Conservation (phyloP, 2,113 vertebrate genomes). For the Albula goreensis region DNA sequence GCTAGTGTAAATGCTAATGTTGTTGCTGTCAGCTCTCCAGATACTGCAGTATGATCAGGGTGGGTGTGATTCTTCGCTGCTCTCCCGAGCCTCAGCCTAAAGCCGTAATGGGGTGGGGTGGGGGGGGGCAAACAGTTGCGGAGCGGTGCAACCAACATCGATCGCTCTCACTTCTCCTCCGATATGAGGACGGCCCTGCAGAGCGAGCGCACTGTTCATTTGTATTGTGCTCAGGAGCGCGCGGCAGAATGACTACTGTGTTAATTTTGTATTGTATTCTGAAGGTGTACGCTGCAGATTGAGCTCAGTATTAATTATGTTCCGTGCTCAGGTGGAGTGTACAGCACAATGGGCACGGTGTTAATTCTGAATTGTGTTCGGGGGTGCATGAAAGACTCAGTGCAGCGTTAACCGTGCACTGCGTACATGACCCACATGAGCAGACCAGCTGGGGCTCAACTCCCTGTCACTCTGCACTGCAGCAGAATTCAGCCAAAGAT, state of each 20-base stretch:
- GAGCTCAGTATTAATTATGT: too few relatives aligned
- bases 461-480: not conserved
- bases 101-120: not conserved
- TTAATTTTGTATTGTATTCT: too few relatives aligned
- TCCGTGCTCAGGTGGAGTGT: too few relatives aligned
- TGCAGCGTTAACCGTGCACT: not conserved
- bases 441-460: not conserved
- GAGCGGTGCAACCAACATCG: not conserved
- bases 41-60: not conserved
- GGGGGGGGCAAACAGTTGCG: not conserved
- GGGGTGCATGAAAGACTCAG: too few relatives aligned
- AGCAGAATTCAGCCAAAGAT: not conserved
- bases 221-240: not conserved
- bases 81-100: not conserved
- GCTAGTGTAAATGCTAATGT: not conserved
- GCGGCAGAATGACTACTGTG: too few relatives aligned
- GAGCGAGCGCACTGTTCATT: not conserved
- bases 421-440: not conserved
- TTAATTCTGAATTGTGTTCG: too few relatives aligned
- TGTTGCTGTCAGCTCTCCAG: not conserved
- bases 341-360: too few relatives aligned
- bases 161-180: not conserved
- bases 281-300: too few relatives aligned
- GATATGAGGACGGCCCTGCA: not conserved
- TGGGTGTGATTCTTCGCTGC: not conserved